These are phyloP conservation scores for Melospiza georgiana DNA, from an alignment of 2,113 vertebrate genomes.

Conservation along the genomic window DNA sequence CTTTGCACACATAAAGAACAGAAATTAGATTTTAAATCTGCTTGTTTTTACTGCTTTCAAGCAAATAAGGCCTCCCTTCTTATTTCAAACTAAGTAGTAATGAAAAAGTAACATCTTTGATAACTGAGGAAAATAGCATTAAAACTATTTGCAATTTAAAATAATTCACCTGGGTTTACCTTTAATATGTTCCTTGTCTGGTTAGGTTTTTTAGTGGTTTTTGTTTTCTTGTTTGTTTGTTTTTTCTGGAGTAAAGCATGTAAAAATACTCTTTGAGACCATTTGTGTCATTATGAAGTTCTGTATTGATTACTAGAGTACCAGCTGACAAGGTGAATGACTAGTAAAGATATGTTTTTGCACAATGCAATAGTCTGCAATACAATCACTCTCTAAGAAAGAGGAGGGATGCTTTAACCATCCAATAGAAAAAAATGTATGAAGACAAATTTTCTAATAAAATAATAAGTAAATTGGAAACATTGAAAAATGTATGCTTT, in stretches of 20 bases:
- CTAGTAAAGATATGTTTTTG: not conserved
- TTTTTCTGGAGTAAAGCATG: not conserved
- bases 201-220: not conserved
- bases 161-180: not conserved
- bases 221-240: not conserved
- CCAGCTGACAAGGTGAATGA: not conserved
- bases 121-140: not conserved
- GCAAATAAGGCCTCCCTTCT: not conserved
- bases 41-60: not conserved
- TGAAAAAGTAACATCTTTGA: not conserved
- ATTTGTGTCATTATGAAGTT: not conserved
- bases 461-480: not conserved
- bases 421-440: not conserved
- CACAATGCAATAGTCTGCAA: not conserved
- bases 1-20: not conserved
- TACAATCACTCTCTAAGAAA: rapidly evolving
- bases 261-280: not conserved
- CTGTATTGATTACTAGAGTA: not conserved
- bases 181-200: not conserved
- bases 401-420: not conserved
- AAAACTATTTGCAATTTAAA: not conserved
- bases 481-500: not conserved
- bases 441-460: not conserved
- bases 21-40: not conserved
- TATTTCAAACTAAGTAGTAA: not conserved